These are phyloP conservation scores for Pseudomyrmex gracilis DNA, from an alignment of 1,140 invertebrate species.

Conservation along the genomic window DNA sequence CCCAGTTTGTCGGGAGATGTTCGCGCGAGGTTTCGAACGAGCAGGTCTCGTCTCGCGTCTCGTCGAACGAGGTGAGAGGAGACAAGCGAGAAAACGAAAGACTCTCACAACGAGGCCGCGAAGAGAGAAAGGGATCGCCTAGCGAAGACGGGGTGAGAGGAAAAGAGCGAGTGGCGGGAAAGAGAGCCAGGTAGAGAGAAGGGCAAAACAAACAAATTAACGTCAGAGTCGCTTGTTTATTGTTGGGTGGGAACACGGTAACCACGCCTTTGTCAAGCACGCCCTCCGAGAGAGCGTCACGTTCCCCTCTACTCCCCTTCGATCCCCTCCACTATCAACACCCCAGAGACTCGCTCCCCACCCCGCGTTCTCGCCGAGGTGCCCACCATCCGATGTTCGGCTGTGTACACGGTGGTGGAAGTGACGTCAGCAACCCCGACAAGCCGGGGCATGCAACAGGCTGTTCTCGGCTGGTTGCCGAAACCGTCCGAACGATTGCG, in stretches of 20 bases:
- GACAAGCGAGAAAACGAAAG: conserved; percentile 43
- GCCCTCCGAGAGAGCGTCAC: conserved; percentile 80
- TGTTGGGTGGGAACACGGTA: conserved; percentile 83
- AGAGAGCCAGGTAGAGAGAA: conserved; percentile 69
- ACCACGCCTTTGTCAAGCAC: conserved; percentile 84
- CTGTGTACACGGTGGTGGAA: conserved; percentile 69
- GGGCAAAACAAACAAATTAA: conserved; percentile 85
- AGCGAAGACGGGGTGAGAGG: conserved; percentile 7
- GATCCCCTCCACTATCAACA: conserved; percentile 76
- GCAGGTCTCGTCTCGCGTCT: too few species aligned
- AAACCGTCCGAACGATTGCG: conserved; percentile 45
- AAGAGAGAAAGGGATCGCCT: conserved; percentile 3
- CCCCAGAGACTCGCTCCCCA: conserved; percentile 66
- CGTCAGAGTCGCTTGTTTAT: conserved; percentile 83
- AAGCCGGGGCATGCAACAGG: conserved; percentile 82
- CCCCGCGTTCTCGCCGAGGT: conserved; percentile 58
- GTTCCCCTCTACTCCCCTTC: conserved; percentile 60
- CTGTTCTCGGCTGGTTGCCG: conserved; percentile 58
- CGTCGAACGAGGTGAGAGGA: conserved; percentile 22
- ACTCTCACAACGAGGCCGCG: background rate
- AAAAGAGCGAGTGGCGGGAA: conserved; percentile 38
- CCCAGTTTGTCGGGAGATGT: conserved; percentile 1
- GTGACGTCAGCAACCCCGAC: conserved; percentile 77
- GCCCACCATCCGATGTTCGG: conserved; percentile 42
- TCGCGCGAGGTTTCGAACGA: conserved; percentile 31